A percentile compares a stretch with the other conserved stretches of the same genome.
Conservation (phyloP, 2,888 invertebrate species). For the Dorcus hopei region DNA sequence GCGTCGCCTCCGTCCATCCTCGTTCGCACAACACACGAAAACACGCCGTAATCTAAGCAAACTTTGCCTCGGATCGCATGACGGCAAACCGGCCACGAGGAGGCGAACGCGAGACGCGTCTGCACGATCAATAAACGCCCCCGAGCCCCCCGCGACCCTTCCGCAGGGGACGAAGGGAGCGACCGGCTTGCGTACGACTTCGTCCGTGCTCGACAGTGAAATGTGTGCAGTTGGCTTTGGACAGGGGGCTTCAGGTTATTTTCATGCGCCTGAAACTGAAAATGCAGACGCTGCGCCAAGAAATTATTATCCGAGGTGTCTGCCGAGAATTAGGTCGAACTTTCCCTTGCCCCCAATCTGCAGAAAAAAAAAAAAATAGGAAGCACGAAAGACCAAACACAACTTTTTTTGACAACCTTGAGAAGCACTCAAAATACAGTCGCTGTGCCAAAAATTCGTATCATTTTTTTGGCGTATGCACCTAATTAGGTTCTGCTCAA, state of each 20-base stretch:
- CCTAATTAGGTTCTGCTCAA: too few species aligned
- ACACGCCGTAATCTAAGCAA: slow-evolving; percentile 1
- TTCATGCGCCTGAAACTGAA: slow-evolving; percentile 4
- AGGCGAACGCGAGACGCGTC: slow-evolving; percentile 25
- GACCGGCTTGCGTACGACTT: neutral
- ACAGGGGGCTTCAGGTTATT: neutral
- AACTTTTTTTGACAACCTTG: too few species aligned
- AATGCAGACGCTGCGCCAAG: neutral
- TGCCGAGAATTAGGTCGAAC: too few species aligned
- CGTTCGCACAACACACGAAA: slow-evolving; percentile 1
- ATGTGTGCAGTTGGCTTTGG: neutral
- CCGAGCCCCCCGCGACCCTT: slow-evolving; percentile 15
- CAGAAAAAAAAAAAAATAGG: too few species aligned
- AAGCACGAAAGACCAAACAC: too few species aligned
- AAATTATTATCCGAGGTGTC: too few species aligned
- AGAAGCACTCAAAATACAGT: too few species aligned
- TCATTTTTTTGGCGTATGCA: too few species aligned
- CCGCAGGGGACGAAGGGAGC: slow-evolving; percentile 9
- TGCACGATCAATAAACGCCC: slow-evolving; percentile 27
- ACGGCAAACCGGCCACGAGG: slow-evolving; percentile 25
- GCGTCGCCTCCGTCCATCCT: neutral
- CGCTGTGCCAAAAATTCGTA: too few species aligned
- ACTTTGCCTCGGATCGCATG: slow-evolving; percentile 14
- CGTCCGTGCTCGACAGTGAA: slow-evolving; percentile 3
- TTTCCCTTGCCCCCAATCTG: too few species aligned